These are phyloP conservation scores for Lepidochrysops patricia DNA, from an alignment of 2,888 invertebrate species.

Conservation along the genomic window DNA sequence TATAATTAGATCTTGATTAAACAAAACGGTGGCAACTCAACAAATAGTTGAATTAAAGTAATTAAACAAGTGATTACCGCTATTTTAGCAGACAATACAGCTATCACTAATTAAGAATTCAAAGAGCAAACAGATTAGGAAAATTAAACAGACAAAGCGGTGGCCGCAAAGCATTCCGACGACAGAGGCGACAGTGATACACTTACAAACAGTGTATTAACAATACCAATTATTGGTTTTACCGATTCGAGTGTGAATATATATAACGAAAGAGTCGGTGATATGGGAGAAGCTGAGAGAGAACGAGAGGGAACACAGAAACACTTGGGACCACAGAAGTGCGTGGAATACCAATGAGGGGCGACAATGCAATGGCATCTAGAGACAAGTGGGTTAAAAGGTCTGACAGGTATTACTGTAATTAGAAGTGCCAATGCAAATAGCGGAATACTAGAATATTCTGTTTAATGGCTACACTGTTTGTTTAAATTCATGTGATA, in stretches of 20 bases:
- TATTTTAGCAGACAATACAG: background rate
- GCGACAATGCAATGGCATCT: conserved; percentile 63
- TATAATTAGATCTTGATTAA: too few relatives aligned
- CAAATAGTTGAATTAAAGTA: background rate
- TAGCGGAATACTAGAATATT: conserved; percentile 27
- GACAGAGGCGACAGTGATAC: conserved; percentile 36
- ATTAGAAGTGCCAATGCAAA: conserved; percentile 59
- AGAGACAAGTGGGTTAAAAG: conserved; percentile 68
- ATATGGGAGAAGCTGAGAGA: conserved; percentile 29
- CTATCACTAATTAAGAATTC: conserved; percentile 1
- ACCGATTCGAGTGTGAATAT: conserved; percentile 24
- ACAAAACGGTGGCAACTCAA: background rate
- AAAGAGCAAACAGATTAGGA: conserved; percentile 2
- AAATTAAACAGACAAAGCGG: background rate
- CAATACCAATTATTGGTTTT: conserved; percentile 33
- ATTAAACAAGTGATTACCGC: background rate
- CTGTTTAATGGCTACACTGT: background rate
- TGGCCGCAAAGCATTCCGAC: conserved; percentile 21
- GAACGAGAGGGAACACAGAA: conserved; percentile 42
- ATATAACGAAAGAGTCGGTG: conserved; percentile 43
- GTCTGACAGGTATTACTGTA: conserved; percentile 60
- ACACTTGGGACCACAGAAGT: conserved; percentile 60
- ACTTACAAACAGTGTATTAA: background rate
- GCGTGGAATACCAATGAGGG: conserved; percentile 48
- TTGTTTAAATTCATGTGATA: too few relatives aligned